Percentiles rank a stretch among this genome's conserved stretches.
Evolutionary conservation across 2,888 invertebrate genomes (phyloP).

Genomic region (Sepiola atlantica): DNA sequence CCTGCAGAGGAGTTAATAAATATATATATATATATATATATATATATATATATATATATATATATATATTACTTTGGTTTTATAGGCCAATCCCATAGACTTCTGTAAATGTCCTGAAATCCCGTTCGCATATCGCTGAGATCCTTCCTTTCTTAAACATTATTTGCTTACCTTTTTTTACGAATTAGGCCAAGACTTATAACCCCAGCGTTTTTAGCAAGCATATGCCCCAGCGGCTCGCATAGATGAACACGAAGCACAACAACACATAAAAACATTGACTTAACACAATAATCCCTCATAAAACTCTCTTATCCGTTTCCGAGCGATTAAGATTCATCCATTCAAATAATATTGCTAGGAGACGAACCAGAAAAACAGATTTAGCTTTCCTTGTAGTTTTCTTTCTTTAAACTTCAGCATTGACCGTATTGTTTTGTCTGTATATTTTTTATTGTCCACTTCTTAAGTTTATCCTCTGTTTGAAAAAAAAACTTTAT

Average conservation of each 20-base stretch:
- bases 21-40: too few species aligned
- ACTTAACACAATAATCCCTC: constrained; percentile 32
- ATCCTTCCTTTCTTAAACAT: not conserved
- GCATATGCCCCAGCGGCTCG: not conserved
- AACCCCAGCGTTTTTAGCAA: not conserved
- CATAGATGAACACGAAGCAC: too few species aligned
- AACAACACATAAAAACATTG: not conserved
- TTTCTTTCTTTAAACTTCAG: not conserved
- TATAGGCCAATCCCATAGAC: too few species aligned
- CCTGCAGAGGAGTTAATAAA: too few species aligned
- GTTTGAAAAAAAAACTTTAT: not conserved
- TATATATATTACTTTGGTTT: too few species aligned
- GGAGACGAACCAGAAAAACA: not conserved
- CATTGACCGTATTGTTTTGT: not conserved
- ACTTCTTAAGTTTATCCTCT: not conserved
- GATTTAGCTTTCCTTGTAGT: not conserved
- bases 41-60: too few species aligned
- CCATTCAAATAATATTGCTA: not conserved
- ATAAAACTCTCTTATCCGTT: not conserved
- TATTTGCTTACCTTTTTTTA: not conserved
- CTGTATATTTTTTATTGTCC: not conserved
- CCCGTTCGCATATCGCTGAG: too few species aligned
- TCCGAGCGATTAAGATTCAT: not conserved
- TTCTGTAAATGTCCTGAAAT: too few species aligned
- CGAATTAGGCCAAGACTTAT: not conserved